Evolutionary conservation across 2,113 vertebrate genomes (phyloP).

Genomic region (Centropristis striata): DNA sequence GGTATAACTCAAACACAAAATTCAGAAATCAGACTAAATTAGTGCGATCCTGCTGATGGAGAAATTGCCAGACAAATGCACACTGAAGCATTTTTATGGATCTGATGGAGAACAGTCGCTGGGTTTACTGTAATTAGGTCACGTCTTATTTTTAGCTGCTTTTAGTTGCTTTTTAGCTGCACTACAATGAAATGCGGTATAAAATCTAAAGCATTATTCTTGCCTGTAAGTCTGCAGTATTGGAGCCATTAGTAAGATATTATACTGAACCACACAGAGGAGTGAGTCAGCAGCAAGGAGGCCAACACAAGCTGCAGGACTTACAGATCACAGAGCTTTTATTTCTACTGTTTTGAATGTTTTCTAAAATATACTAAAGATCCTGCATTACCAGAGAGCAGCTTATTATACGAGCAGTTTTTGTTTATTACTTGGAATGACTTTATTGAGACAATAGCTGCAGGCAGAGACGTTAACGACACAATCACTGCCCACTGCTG

Average conservation of each 20-base stretch:
- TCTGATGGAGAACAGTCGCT: neutral
- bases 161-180: neutral
- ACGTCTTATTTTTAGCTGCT: neutral
- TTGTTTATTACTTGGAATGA: neutral
- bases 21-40: neutral
- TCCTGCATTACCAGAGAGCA: neutral
- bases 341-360: neutral
- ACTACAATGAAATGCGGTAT: neutral
- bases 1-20: neutral
- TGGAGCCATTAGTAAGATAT: conserved; percentile 7
- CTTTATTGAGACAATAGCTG: neutral
- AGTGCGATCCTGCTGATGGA: neutral
- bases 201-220: conserved; percentile 3
- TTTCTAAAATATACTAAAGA: conserved; percentile 8
- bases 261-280: conserved; percentile 3
- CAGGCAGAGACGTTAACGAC: neutral
- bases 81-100: neutral
- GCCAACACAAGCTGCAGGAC: conserved; percentile 1
- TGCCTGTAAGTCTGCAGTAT: neutral
- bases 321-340: neutral
- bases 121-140: conserved; percentile 1
- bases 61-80: neutral
- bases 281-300: conserved; percentile 50
- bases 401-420: neutral
- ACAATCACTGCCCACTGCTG: neutral